A percentile compares a stretch with the other conserved stretches of the same genome.
These are phyloP conservation scores for Teinopalpus imperialis DNA, from an alignment of 2,888 invertebrate genomes.

Conservation along the genomic window DNA sequence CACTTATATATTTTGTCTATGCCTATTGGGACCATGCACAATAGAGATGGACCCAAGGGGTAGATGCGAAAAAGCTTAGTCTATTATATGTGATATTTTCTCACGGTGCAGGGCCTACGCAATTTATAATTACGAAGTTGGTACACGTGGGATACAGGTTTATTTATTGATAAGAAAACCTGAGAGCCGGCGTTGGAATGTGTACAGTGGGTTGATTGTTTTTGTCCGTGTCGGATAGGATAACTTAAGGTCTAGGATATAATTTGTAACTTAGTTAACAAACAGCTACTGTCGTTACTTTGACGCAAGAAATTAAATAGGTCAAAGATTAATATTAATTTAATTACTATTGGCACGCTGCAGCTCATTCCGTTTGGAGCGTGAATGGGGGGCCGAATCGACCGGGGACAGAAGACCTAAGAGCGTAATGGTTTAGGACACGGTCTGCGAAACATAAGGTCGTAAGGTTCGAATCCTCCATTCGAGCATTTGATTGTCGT, in stretches of 20 bases:
- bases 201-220: slow-evolving; percentile 6
- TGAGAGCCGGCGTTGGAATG: slow-evolving; percentile 13
- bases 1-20: slow-evolving; percentile 48
- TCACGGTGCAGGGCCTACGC: slow-evolving; percentile 30
- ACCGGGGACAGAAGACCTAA: too few species aligned
- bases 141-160: slow-evolving; percentile 23
- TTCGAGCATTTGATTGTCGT: too few species aligned
- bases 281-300: not conserved
- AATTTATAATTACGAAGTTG: slow-evolving; percentile 24
- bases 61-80: slow-evolving; percentile 42
- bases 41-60: slow-evolving; percentile 44
- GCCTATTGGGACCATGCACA: slow-evolving; percentile 46
- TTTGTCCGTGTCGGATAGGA: slow-evolving; percentile 9
- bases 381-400: too few species aligned
- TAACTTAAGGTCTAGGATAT: not conserved
- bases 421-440: too few species aligned
- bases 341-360: too few species aligned
- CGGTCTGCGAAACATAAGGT: too few species aligned
- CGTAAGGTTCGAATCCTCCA: too few species aligned
- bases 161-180: slow-evolving; percentile 22
- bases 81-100: slow-evolving; percentile 27
- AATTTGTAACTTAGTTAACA: slow-evolving; percentile 3
- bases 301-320: not conserved
- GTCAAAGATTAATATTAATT: too few species aligned
- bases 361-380: too few species aligned